phyloP scores from a whole-genome alignment of 2,113 vertebrate species.

The Oceanites oceanicus region DNA sequence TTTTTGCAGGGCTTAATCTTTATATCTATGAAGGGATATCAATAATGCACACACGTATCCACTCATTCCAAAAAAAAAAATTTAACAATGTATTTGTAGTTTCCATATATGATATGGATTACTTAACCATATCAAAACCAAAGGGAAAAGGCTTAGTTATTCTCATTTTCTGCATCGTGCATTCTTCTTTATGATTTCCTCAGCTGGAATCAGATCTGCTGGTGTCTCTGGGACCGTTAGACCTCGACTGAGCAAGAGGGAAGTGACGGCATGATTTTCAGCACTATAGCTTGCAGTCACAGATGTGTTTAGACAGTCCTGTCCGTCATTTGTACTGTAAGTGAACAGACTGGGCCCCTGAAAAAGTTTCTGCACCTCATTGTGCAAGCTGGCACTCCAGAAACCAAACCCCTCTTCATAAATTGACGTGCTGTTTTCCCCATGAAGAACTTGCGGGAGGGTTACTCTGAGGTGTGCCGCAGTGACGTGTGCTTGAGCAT shows the following conservation, averaged over 20 bases:
- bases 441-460: neutral
- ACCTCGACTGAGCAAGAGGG: neutral
- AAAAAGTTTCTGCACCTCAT: neutral
- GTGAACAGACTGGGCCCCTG: neutral
- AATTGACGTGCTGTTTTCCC: neutral
- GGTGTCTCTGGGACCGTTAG: neutral
- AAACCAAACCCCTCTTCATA: neutral
- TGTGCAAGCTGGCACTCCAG: neutral
- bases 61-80: neutral
- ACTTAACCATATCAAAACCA: neutral
- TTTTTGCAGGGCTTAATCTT: neutral
- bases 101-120: neutral
- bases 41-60: neutral
- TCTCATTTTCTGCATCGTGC: neutral
- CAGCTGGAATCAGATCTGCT: neutral
- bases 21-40: neutral
- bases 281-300: neutral
- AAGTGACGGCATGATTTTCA: neutral
- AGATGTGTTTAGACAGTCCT: conserved; percentile 31
- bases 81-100: neutral
- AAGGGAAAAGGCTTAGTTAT: neutral
- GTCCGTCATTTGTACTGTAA: neutral
- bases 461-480: neutral
- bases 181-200: neutral
- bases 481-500: neutral